Evolutionary conservation across 1,140 invertebrate genomes (phyloP).

Genomic region (Philaenus spumarius): DNA sequence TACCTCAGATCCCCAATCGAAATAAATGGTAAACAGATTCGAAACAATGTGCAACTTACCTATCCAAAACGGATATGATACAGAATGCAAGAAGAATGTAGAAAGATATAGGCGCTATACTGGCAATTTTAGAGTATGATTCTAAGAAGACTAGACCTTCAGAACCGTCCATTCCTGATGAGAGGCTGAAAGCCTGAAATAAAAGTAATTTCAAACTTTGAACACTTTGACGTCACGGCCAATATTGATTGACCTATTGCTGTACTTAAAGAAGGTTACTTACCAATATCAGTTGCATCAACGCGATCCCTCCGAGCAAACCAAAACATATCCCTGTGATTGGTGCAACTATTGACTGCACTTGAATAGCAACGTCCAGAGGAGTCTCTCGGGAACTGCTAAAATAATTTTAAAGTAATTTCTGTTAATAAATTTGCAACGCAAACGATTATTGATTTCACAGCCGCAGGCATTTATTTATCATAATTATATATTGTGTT

Average conservation of each 20-base stretch:
- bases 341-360: neutral
- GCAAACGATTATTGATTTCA: too few species aligned
- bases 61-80: constrained; percentile 5
- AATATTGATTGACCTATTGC: neutral
- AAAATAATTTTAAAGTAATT: too few species aligned
- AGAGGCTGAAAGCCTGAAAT: neutral
- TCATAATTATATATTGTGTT: too few species aligned
- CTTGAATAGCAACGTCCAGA: constrained; percentile 2
- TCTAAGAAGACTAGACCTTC: neutral
- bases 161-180: neutral
- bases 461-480: too few species aligned
- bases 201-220: neutral
- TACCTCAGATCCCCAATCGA: too few species aligned
- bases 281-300: constrained; percentile 4
- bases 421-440: too few species aligned
- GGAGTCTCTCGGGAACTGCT: neutral
- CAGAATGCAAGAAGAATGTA: constrained; percentile 4
- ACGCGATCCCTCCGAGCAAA: neutral
- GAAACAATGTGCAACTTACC: too few species aligned
- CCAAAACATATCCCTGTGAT: constrained; percentile 4
- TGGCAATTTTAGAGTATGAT: constrained; percentile 2
- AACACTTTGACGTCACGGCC: neutral
- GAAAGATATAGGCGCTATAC: neutral
- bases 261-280: neutral
- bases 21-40: too few species aligned